Evolutionary conservation across 2,797 vertebrate species (phyloP), one percentile per base, ranked within the genome.

Genomic region (Danio albolineatus): DNA sequence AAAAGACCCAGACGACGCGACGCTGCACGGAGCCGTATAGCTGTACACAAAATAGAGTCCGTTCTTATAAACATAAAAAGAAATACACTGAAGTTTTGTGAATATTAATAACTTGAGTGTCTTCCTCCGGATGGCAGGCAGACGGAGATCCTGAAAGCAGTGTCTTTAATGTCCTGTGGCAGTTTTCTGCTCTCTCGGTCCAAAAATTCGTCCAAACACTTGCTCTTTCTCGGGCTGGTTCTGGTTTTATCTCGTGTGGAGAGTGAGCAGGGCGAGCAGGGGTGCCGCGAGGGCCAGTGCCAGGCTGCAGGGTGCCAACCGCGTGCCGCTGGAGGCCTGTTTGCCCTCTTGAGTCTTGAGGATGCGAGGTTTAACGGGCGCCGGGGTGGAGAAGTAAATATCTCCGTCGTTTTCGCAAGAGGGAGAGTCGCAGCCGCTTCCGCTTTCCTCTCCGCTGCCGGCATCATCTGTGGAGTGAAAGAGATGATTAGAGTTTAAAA

Each of bases 361-460:
- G 0, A 88, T 9, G 10, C 19, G 61, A 4, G 89, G 87, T 0
- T 81, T 86, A 36, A 14, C 2, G 0, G 89, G 78, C n/a, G 86
- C 84, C 0, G 91, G 83, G 4, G 91, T 93, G 82, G 96, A 96
- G 91, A 95, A 95, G 88, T 96, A 96, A 0, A 98, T 94, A 89
- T 97, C 96, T 0, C 28, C 84, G 83, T 97, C 95, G 0, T 80
- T 86, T 51, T 92, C 88, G 17, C 96, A 97, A 62, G 95, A 89
- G 12, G 94, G 91, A 1, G 91, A 87, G 61, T 96, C 95, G 0
- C 97, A 98, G 41, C 96, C 95, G 1, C 97, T 99, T 83, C 97
- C 97, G 0, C 98, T 98, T 85, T 95, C 97, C 87, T 96, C 96
- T 16, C 92, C 96, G 0, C 96, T 95, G 61, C 91, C 95, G 66